These are phyloP conservation scores for Apteryx owenii DNA, from an alignment of 2,113 vertebrate genomes.

Conservation along the genomic window DNA sequence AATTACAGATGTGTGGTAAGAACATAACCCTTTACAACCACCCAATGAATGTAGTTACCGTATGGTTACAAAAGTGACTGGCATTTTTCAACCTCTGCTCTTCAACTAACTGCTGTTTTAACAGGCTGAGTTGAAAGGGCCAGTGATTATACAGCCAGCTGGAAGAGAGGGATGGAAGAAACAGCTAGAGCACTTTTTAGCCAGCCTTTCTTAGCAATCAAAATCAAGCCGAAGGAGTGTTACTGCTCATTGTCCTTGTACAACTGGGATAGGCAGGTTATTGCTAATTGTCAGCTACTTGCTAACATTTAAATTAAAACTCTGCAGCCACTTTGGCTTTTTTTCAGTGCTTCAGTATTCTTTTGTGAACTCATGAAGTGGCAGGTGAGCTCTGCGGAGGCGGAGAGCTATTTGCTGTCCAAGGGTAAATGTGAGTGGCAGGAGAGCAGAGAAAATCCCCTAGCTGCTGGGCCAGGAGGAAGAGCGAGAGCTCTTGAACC, in stretches of 20 bases:
- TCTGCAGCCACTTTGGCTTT: background rate
- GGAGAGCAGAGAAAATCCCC: background rate
- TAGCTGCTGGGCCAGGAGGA: background rate
- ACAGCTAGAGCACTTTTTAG: background rate
- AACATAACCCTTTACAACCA: background rate
- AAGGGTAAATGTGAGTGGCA: background rate
- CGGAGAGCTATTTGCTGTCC: fast-evolving
- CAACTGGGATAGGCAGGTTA: background rate
- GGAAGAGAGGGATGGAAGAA: background rate
- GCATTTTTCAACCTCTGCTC: conserved; percentile 40
- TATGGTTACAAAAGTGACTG: background rate
- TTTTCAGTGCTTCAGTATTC: background rate
- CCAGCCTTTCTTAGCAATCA: conserved; percentile 13
- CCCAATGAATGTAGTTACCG: background rate
- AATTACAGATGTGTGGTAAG: background rate
- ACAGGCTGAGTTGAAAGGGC: background rate
- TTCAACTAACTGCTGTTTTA: background rate
- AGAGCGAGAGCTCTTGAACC: background rate
- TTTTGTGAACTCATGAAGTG: background rate
- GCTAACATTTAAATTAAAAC: background rate
- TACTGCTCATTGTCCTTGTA: background rate
- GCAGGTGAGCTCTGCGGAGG: background rate
- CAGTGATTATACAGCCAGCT: background rate
- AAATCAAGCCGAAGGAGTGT: background rate
- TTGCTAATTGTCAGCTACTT: conserved; percentile 23